A percentile compares a stretch with the other conserved stretches of the same genome.
Evolutionary conservation across 2,888 invertebrate species (phyloP).

Genomic region (Chaitophorus viminalis): DNA sequence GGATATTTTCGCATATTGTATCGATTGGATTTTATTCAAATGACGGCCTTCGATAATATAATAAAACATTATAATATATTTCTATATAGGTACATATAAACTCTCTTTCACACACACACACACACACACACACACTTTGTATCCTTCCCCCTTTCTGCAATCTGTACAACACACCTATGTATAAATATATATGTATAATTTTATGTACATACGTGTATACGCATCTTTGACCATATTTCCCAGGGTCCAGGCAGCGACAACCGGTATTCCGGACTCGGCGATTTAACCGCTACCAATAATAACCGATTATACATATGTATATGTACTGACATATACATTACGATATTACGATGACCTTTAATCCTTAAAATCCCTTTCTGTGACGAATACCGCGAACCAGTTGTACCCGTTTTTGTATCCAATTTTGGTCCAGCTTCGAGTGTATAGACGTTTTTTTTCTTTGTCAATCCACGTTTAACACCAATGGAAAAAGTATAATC

Average conservation of each 20-base stretch:
- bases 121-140: too few species aligned
- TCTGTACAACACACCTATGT: background rate
- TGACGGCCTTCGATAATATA: constrained; percentile 6
- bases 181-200: too few species aligned
- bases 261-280: constrained; percentile 52
- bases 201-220: background rate
- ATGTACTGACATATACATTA: background rate
- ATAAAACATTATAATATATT: constrained; percentile 12
- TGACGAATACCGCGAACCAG: constrained; percentile 30
- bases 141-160: background rate
- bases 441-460: background rate
- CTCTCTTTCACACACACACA: background rate
- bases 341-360: background rate
- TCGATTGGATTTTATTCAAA: constrained; percentile 57
- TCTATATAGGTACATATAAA: constrained; percentile 1
- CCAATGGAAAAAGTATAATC: too few species aligned
- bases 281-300: background rate
- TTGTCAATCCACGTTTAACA: too few species aligned
- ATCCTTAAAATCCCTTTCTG: constrained; percentile 11
- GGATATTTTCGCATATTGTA: constrained; percentile 51
- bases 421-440: background rate
- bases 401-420: constrained; percentile 30
- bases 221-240: constrained; percentile 11
- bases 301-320: background rate
- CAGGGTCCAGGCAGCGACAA: constrained; percentile 40